Evolutionary conservation across 2,888 invertebrate genomes (phyloP), one percentile per base, ranked within the genome.

Genomic region (Lasioglossum lativentre): DNA sequence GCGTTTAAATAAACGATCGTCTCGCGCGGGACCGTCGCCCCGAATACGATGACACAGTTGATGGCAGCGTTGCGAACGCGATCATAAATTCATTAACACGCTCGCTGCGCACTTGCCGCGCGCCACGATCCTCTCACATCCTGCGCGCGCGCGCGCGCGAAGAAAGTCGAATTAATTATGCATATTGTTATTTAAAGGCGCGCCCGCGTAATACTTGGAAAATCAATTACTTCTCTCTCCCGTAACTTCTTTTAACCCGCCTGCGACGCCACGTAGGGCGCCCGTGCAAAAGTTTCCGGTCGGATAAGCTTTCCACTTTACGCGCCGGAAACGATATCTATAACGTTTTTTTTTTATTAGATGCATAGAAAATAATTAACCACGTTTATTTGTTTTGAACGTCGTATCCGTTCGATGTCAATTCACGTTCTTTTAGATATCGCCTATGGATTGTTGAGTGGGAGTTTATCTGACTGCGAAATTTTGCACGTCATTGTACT

Each of bases 11-110:
- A 30, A 56, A 52, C 23, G 75, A 42, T 27, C 38, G 73, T 40
- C 14, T 30, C 84, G 52, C 38, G 30, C 30, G 52, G 34, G 52
- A 23, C 34, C n/a, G 45, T 72, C 72, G 27, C 56, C 56, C 4
- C 56, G 27, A 30, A 75, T 23, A 34, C 70, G 70, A 70, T n/a
- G 38, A 70, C 38, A 70, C 40, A n/a, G 70, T 70, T n/a, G 70
- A 70, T 14, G 63, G 40, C n/a, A 16, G 70, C 68, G 68, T 12
- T 38, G 23, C 38, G 34, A 56, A 40, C n/a, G 40, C 40, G n/a
- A 70, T 40, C 70, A 14, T 38, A 40, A 40, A 40, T 40, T 70
- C 40, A 70, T 70, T 70, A 70, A 70, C 23, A n/a, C n/a, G 40
- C n/a, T 1, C 12, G 34, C 3, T 5, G 12, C 8, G n/a, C 8